phyloP scores from a whole-genome alignment of 37 sponge, comb jelly and placozoan species.

The Aplysina aerophoba region DNA sequence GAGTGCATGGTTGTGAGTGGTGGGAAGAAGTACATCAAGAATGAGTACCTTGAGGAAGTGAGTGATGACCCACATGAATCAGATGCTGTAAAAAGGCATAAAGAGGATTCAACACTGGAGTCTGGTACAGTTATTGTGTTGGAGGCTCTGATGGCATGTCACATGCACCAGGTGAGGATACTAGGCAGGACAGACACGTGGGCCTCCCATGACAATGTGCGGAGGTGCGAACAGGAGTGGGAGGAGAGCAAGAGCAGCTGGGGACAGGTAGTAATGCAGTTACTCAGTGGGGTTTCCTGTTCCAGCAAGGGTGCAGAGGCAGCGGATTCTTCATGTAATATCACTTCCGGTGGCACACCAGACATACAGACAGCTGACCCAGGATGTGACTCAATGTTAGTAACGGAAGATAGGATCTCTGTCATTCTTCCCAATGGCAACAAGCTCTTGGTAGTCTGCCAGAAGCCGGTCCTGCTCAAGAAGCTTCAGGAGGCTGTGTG shows the following conservation, averaged over 20 bases:
- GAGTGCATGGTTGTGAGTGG: slow-evolving; percentile 69
- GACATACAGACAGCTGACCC: no score
- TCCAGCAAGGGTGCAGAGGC: no score
- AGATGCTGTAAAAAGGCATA: background rate
- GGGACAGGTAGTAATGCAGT: background rate
- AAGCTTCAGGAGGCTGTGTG: background rate
- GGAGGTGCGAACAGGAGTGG: background rate
- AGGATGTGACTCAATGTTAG: no score
- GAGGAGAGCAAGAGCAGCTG: background rate
- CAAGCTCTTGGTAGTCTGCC: background rate
- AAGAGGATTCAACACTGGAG: background rate
- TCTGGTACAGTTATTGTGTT: slow-evolving; percentile 23
- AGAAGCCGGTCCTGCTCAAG: background rate
- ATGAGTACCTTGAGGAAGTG: slow-evolving; percentile 9
- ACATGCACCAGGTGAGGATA: slow-evolving; percentile 54
- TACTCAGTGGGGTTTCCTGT: no score
- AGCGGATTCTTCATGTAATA: no score
- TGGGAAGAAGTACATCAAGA: slow-evolving; percentile 53
- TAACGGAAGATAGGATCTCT: background rate
- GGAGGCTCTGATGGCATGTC: slow-evolving; percentile 31
- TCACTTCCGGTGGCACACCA: no score
- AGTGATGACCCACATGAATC: background rate
- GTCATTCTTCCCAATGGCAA: slow-evolving; percentile 2
- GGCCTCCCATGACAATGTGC: background rate
- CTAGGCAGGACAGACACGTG: slow-evolving; percentile 6